A percentile compares a stretch with the other conserved stretches of the same genome.
phyloP scores from a whole-genome alignment of 2,888 invertebrate genomes.

The Phorcus lineatus region DNA sequence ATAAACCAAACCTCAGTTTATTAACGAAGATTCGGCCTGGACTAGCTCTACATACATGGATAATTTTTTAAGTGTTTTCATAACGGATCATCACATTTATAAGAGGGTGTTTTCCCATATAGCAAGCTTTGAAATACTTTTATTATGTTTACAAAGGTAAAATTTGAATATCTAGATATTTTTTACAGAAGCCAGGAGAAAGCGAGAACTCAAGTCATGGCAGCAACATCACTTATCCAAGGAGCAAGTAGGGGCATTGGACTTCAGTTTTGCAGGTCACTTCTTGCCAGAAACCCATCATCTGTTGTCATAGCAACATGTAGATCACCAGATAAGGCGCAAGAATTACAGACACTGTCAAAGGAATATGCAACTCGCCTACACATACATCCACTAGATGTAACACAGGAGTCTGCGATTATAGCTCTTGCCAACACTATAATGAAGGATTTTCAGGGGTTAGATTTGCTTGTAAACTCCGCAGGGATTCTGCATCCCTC shows the following conservation, averaged over 20 bases:
- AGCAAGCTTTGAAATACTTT: too few relatives aligned
- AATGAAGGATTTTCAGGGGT: slow-evolving; percentile 46
- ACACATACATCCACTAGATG: slow-evolving; percentile 52
- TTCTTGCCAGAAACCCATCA: slow-evolving; percentile 46
- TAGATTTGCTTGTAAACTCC: slow-evolving; percentile 66
- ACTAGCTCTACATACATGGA: too few relatives aligned
- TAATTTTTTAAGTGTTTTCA: too few relatives aligned
- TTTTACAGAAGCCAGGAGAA: too few relatives aligned
- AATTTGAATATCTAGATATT: too few relatives aligned
- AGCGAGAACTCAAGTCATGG: slow-evolving; percentile 22
- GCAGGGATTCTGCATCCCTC: slow-evolving; percentile 65
- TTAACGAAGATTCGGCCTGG: too few relatives aligned
- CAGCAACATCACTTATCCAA: slow-evolving; percentile 46
- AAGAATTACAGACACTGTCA: slow-evolving; percentile 46
- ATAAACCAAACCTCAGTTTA: too few relatives aligned
- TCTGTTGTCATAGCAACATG: slow-evolving; percentile 61
- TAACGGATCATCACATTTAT: too few relatives aligned
- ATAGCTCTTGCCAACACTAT: slow-evolving; percentile 44
- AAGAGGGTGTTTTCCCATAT: too few relatives aligned
- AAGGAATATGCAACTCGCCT: slow-evolving; percentile 37
- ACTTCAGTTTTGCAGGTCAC: slow-evolving; percentile 60
- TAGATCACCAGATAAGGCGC: slow-evolving; percentile 49
- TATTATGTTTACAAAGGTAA: too few relatives aligned
- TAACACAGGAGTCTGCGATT: slow-evolving; percentile 52
- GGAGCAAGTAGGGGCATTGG: slow-evolving; percentile 66